Evolutionary conservation across 1,140 invertebrate genomes (phyloP), one percentile per base, ranked within the genome.

Genomic region (Drosophila insularis): DNA sequence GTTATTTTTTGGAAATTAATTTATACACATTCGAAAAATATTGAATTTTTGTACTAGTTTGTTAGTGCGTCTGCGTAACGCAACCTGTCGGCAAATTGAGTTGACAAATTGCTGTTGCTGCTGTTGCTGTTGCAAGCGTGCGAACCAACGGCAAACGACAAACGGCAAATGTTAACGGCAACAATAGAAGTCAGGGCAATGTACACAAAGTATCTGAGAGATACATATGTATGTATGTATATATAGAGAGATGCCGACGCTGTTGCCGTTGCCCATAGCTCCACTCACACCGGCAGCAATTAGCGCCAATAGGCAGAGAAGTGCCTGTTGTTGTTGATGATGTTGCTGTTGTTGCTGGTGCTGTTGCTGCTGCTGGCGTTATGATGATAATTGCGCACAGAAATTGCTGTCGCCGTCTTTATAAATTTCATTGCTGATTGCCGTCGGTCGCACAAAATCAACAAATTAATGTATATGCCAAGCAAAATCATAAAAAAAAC

Each of bases 391-490:
- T 84, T 84, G 80, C 66, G 76, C 76, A 71, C 76, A 63, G 31
- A 50, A 71, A 63, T 66, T 55, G 76, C 71, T 79, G 72, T 69
- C 68, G 75, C 53, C 77, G 68, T 76, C 75, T 76, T 50, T 80
- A 82, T 79, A 76, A 87, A 86, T 81, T 84, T 75, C 68, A 76
- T 81, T 79, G 81, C 74, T 78, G 78, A 78, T 86, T 87, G 82
- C 81, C 81, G 81, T 68, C 81, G 82, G 81, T 69, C 76, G 68
- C 66, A 68, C 67, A 68, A 77, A 85, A 81, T 78, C 75, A 86
- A 81, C 81, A 85, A 75, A 78, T 84, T 84, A 84, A 84, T 85
- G 81, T 61, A 64, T 80, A 84, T 74, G 69, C 77, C 81, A 78
- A 66, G 78, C 77, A 65, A 74, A 82, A 80, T 84, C 81, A 80